Conservation (phyloP, 2,797 vertebrate genomes). For the Pangasius macronema region DNA sequence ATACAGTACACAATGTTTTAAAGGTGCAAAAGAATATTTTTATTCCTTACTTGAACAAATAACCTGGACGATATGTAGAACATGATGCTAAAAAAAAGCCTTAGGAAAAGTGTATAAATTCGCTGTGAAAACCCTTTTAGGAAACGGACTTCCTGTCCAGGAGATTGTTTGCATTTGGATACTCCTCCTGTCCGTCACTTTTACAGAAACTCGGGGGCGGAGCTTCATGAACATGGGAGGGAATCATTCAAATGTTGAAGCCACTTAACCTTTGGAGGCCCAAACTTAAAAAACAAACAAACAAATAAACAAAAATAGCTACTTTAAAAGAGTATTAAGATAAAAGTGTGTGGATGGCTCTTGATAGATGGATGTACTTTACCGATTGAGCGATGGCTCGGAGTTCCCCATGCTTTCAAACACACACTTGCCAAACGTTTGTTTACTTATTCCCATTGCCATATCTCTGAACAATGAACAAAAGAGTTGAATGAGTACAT, state of each 20-base stretch:
- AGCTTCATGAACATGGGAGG: neutral
- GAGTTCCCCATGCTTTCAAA: neutral
- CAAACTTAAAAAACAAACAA: no score
- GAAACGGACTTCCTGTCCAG: no score
- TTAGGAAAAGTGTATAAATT: no score
- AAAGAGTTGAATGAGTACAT: neutral
- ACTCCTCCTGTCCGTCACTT: neutral
- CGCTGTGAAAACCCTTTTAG: no score
- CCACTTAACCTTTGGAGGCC: neutral
- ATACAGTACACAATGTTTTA: neutral
- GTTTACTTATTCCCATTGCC: neutral
- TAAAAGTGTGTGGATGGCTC: neutral
- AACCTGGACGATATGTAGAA: neutral
- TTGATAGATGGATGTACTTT: neutral
- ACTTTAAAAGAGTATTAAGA: no score
- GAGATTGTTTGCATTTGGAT: neutral
- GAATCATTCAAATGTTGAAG: neutral
- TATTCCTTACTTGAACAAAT: neutral
- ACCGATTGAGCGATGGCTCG: no score
- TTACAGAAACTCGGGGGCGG: neutral
- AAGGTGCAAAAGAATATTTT: neutral
- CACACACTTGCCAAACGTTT: neutral
- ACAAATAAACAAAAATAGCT: no score
- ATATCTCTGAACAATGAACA: neutral
- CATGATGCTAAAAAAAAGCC: no score